Evolutionary conservation across 2,113 vertebrate species (phyloP).

Genomic region (Gavialis gangeticus): DNA sequence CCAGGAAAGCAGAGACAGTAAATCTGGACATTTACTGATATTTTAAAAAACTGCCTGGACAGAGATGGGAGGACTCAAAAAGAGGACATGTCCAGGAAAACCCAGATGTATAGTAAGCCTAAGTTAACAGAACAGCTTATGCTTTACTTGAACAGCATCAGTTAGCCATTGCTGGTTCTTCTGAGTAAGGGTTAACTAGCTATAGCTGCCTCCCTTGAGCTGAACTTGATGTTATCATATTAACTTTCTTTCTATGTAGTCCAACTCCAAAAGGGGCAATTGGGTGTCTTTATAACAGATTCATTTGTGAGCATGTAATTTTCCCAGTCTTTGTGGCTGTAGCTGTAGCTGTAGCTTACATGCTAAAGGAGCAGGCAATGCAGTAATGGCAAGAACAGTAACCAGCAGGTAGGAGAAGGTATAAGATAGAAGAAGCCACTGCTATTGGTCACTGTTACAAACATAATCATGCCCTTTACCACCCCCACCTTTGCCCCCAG

Average conservation of each 20-base stretch:
- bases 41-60: no score
- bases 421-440: background rate
- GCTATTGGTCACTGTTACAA: background rate
- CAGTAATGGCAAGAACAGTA: background rate
- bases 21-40: no score
- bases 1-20: no score
- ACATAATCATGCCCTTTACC: background rate
- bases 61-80: no score
- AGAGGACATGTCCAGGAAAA: no score
- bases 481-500: background rate
- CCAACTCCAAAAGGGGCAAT: background rate
- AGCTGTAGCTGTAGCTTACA: no score
- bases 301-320: background rate
- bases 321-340: background rate
- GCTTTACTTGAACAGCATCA: background rate
- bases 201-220: background rate
- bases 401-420: background rate
- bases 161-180: background rate
- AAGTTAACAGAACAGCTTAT: no score
- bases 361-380: background rate
- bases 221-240: rapidly evolving
- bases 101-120: no score
- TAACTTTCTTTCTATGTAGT: background rate
- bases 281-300: background rate
- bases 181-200: background rate